Conservation (phyloP, 2,797 vertebrate genomes). For the Propithecus perrieri region DNA sequence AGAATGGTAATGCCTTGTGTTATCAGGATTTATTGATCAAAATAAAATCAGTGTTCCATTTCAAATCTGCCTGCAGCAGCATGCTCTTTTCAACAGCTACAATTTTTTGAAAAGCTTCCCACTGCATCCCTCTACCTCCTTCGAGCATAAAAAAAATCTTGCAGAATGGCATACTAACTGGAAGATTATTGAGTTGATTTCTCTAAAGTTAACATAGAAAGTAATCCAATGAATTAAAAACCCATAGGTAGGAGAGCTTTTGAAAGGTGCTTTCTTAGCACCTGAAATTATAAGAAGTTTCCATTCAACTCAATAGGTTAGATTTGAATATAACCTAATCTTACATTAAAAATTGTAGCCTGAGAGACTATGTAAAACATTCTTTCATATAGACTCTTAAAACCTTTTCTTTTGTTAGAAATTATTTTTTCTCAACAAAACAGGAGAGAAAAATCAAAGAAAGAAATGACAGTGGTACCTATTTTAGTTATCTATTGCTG, state of each 20-base stretch:
- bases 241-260: background rate
- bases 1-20: conserved; percentile 66
- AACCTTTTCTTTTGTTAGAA: conserved; percentile 32
- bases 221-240: conserved; percentile 50
- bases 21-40: conserved; percentile 81
- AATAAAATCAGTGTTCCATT: conserved; percentile 74
- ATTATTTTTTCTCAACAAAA: conserved; percentile 29
- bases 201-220: conserved; percentile 17
- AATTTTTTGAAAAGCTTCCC: conserved; percentile 11
- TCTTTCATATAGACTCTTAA: background rate
- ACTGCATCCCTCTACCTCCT: background rate
- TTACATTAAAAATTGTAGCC: background rate
- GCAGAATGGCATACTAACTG: conserved; percentile 61
- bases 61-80: conserved; percentile 67
- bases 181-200: conserved; percentile 52
- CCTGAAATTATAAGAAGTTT: background rate
- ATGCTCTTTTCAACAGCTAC: conserved; percentile 52
- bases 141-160: conserved; percentile 51
- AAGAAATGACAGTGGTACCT: background rate
- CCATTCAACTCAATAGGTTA: conserved; percentile 7
- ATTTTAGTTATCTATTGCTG: background rate
- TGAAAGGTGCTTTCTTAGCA: background rate
- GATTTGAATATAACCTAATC: conserved; percentile 30
- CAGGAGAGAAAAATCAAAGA: background rate
- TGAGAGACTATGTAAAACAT: background rate